Base-by-base conservation (phyloP, 2,888 invertebrate species). In the Didymodactylos carnosus region DNA sequence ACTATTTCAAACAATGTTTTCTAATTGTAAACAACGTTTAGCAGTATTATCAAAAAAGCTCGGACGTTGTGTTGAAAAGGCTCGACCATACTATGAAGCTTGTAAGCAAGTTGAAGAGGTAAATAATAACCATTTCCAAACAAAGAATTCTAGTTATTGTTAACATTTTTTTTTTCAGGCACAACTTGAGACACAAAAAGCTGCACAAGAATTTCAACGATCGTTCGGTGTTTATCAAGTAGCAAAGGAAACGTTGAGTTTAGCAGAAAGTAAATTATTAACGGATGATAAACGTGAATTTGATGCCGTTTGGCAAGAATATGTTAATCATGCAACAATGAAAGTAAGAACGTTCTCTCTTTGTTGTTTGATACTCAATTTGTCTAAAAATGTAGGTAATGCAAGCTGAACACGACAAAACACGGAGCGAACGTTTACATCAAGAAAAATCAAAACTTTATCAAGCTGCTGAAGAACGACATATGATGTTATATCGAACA, bases 221-320 rank as follows among this genome's bases (percentile, higher is more conserved):
- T 92, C 94, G 46, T 92, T 89, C 83, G 91, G 91, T 89, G 78
- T 92, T 71, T 93, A 94, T 84, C 89, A 89, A 70, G 92, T 92
- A 2, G 94, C 94, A 0, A 92, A 92, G 83, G 92, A 94, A 85
- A 93, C 92, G 0, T 93, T 94, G 73, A 89, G 90, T 0, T 82
- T 93, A 69, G 94, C 94, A 0, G 92, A 92, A 82, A 94, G 94
- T 82, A 89, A 90, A 82, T 90, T 89, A 2, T 84, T 91, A 76
- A 78, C 80, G 70, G 78, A 78, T 39, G 89, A 90, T 19, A 79
- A 80, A 82, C 89, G 90, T 88, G 90, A 91, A 83, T 92, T 94
- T 83, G 93, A 94, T 82, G 90, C 91, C 85, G 92, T 93, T 78
- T 94, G 94, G 94, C 94, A 94, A 84, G 94, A 94, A 84, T 92